A percentile compares a stretch with the other conserved stretches of the same genome.
Evolutionary conservation across 2,797 vertebrate genomes (phyloP).

Genomic region (Mionectes olivaceus): DNA sequence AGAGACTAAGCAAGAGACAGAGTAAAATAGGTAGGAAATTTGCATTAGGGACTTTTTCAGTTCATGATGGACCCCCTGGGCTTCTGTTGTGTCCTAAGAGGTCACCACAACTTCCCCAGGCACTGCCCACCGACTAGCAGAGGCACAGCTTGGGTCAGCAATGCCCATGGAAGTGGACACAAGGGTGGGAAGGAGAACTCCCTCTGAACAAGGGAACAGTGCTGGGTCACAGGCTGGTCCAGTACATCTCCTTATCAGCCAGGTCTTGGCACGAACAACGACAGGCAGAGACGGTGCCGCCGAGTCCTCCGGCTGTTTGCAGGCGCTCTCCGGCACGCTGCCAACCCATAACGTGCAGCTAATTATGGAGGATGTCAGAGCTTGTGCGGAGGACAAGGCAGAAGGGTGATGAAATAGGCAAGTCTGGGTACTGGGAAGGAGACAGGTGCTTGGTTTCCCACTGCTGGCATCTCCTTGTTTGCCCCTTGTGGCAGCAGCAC

Average conservation of each 20-base stretch:
- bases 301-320: background rate
- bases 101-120: background rate
- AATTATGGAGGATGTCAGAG: background rate
- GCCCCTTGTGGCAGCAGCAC: background rate
- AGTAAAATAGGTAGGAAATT: background rate
- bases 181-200: background rate
- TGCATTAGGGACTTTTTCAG: background rate
- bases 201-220: background rate
- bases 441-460: background rate
- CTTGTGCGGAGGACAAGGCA: background rate
- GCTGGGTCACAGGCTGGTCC: background rate
- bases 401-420: background rate
- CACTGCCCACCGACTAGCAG: background rate
- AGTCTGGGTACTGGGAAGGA: background rate
- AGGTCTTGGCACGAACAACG: background rate
- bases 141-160: background rate
- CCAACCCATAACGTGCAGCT: background rate
- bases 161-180: rapidly evolving
- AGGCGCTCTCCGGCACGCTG: background rate
- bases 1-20: background rate
- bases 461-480: background rate
- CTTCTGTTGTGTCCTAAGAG: background rate
- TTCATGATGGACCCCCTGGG: background rate
- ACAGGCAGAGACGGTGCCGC: background rate
- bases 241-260: background rate